Percentiles rank a stretch among this genome's conserved stretches.
Evolutionary conservation across 92 coral and sea anemone species (phyloP).

Genomic region (Virgularia gustaviana): DNA sequence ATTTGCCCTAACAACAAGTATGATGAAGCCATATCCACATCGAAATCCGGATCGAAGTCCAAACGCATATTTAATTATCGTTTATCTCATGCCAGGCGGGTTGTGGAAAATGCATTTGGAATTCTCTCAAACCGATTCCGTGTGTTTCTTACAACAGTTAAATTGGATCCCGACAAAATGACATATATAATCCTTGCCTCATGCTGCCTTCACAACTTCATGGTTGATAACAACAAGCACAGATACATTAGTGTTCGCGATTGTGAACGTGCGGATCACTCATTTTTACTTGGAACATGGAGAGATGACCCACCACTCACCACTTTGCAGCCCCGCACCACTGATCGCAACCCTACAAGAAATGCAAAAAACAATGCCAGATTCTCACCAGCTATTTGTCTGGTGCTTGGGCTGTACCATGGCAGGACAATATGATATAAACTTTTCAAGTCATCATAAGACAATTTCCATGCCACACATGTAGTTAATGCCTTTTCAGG

Average conservation of each 20-base stretch:
- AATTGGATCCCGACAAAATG: slow-evolving; percentile 33
- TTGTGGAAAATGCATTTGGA: slow-evolving; percentile 39
- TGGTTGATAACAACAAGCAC: slow-evolving; percentile 53
- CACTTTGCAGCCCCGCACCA: slow-evolving; percentile 8
- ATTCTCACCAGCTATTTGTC: slow-evolving; percentile 47
- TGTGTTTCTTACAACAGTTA: slow-evolving; percentile 29
- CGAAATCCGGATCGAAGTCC: slow-evolving; percentile 26
- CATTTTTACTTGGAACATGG: slow-evolving; percentile 42
- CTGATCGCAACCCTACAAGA: slow-evolving; percentile 45
- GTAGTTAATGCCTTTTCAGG: too few species aligned
- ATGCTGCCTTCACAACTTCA: slow-evolving; percentile 42
- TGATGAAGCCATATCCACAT: slow-evolving; percentile 47
- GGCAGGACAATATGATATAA: slow-evolving; percentile 32
- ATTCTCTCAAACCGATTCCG: slow-evolving; percentile 29
- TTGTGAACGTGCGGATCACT: slow-evolving; percentile 39
- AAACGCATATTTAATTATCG: slow-evolving; percentile 38
- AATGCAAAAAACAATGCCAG: slow-evolving; percentile 50
- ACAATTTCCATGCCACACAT: not conserved
- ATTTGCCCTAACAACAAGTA: slow-evolving; percentile 14
- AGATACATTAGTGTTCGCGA: slow-evolving; percentile 45
- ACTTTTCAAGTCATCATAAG: not conserved
- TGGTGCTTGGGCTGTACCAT: slow-evolving; percentile 43
- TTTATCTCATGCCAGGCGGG: slow-evolving; percentile 31
- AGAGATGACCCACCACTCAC: slow-evolving; percentile 32
- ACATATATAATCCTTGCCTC: slow-evolving; percentile 31